A percentile compares a stretch with the other conserved stretches of the same genome.
phyloP scores from a whole-genome alignment of 2,888 invertebrate species.

The Eilema caniola region DNA sequence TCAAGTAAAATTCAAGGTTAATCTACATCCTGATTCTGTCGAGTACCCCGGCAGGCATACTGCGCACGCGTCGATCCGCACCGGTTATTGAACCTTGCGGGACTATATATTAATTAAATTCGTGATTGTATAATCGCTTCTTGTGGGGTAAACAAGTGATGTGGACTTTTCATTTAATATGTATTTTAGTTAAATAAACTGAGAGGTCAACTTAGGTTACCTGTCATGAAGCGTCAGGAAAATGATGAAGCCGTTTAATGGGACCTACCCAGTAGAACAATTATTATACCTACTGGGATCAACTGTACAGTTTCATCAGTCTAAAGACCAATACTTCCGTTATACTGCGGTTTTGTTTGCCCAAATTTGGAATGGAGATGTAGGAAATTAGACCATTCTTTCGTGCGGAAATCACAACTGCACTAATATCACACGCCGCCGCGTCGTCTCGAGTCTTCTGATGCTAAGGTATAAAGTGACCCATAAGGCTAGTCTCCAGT shows the following conservation, averaged over 20 bases:
- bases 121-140: conserved; percentile 61
- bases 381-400: too few species aligned
- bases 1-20: background rate
- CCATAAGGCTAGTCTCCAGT: too few species aligned
- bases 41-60: conserved; percentile 38
- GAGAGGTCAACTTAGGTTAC: background rate
- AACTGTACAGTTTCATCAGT: too few species aligned
- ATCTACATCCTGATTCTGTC: conserved; percentile 14
- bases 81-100: conserved; percentile 74
- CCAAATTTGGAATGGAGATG: too few species aligned
- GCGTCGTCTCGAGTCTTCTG: too few species aligned
- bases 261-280: background rate
- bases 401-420: too few species aligned
- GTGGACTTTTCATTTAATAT: conserved; percentile 12
- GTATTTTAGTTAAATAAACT: conserved; percentile 15
- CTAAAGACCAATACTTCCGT: too few species aligned
- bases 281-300: too few species aligned
- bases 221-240: background rate
- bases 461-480: too few species aligned
- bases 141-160: conserved; percentile 43
- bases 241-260: background rate
- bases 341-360: too few species aligned
- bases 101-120: conserved; percentile 65
- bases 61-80: conserved; percentile 70
- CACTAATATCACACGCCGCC: too few species aligned